Base-by-base conservation (phyloP, 2,113 vertebrate species). In the Cebus imitator region DNA sequence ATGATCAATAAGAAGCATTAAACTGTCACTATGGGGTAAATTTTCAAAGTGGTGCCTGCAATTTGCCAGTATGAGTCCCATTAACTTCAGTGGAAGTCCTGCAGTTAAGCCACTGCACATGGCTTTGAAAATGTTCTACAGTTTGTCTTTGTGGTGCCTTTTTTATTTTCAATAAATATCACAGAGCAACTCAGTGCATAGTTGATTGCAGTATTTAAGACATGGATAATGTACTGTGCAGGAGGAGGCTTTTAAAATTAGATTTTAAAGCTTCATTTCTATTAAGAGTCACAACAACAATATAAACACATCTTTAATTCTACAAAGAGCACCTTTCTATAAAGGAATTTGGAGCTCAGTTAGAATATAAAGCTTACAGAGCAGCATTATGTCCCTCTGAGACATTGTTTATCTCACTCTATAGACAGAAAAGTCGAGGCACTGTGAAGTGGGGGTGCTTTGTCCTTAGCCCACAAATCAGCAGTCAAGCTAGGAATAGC, bases 1-100 rank as follows among this genome's bases (percentile, higher is more conserved):
- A 72, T 2, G 57, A 96, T 96, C 91, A 95, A 86, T 96, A 92
- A 87, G 87, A 81, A 86, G 82, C 96, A 97, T 97, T 97, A 86
- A 97, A 76, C 75, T 98, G 57, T 93, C 96, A 91, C 76, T 95
- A 95, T 95, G 97, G 92, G 97, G 95, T 97, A 97, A 96, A 95
- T 96, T 97, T 98, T 97, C 92, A 73, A 92, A 97, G 73, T 97
- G 87, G 85, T 72, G 50, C 90, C 96, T 97, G 70, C 87, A 92
- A 96, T 96, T 97, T 98, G 87, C 81, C 97, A 94, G 96, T 96
- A 48, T 90, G 97, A 87, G 80, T 93, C 95, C 88, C 95, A 95
- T 96, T 97, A 97, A 91, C 90, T 91, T 95, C 95, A 70, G 57
- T 55, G 84, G 80, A 96, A 96, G 72, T 88, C 93, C 87, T 94